A percentile compares a stretch with the other conserved stretches of the same genome.
These are phyloP conservation scores for Acheta domesticus DNA, from an alignment of 2,888 invertebrate species.

Conservation along the genomic window DNA sequence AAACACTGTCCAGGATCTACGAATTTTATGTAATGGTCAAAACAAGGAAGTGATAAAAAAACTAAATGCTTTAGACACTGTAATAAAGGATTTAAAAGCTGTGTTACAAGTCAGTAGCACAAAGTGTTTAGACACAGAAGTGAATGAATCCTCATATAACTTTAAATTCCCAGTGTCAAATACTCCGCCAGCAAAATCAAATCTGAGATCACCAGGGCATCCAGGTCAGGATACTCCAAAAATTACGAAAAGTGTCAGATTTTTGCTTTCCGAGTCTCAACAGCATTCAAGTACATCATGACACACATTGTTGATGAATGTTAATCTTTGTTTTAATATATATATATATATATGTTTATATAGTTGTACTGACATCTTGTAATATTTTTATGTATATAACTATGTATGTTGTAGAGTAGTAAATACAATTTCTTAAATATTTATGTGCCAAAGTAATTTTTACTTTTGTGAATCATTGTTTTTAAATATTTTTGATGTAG, in stretches of 20 bases:
- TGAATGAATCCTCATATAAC: conserved; percentile 29
- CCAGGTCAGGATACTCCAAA: conserved; percentile 37
- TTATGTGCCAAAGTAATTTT: too few relatives aligned
- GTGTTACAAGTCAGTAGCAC: conserved; percentile 36
- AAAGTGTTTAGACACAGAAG: conserved; percentile 18
- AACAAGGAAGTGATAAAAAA: conserved; percentile 40
- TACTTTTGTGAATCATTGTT: too few relatives aligned
- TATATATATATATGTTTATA: not conserved
- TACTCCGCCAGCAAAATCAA: conserved; percentile 40
- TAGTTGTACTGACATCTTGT: not conserved
- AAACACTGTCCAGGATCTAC: conserved; percentile 43
- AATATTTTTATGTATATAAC: not conserved
- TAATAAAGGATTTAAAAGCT: conserved; percentile 40
- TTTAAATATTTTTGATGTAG: too few relatives aligned
- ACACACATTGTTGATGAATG: not conserved
- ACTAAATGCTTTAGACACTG: conserved; percentile 42
- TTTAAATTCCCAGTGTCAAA: conserved; percentile 19
- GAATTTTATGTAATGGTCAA: conserved; percentile 40
- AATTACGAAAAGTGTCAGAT: conserved; percentile 45
- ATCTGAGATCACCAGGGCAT: conserved; percentile 39
- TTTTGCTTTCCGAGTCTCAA: conserved; percentile 39
- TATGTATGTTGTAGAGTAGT: not conserved
- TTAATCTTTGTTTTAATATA: not conserved
- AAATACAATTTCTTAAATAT: not conserved
- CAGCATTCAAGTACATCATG: not conserved